phyloP scores from a whole-genome alignment of 2,113 vertebrate genomes.

The Todiramphus chloris region DNA sequence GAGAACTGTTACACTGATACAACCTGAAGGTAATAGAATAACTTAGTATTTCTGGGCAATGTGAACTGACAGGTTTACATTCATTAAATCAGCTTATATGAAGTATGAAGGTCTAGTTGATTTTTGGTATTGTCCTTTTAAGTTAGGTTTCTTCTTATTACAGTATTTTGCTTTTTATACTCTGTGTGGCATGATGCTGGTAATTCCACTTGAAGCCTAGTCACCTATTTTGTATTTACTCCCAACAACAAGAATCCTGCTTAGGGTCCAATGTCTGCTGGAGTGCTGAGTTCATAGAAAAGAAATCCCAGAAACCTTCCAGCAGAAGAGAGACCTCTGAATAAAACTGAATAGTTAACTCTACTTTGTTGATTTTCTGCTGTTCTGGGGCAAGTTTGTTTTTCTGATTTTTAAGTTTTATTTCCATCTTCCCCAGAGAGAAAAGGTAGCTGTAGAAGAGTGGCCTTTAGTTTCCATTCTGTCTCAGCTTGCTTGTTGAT shows the following conservation, averaged over 20 bases:
- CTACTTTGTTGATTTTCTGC: background rate
- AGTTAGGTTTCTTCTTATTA: background rate
- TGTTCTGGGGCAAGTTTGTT: background rate
- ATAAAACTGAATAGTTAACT: background rate
- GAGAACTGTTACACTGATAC: accelerated
- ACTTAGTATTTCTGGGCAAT: background rate
- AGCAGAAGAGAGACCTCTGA: background rate
- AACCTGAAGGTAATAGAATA: background rate
- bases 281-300: background rate
- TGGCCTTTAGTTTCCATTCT: background rate
- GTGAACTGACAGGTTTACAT: background rate
- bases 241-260: background rate
- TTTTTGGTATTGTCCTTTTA: background rate
- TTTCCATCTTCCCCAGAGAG: background rate
- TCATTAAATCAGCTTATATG: background rate
- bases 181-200: background rate
- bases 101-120: background rate
- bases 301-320: background rate
- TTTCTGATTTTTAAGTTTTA: background rate
- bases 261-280: background rate
- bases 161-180: background rate
- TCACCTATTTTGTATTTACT: background rate
- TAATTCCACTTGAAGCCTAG: background rate
- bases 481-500: background rate
- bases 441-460: background rate